Evolutionary conservation across 2,113 vertebrate species (phyloP), one percentile per base, ranked within the genome.

Genomic region (Apodemus sylvaticus): DNA sequence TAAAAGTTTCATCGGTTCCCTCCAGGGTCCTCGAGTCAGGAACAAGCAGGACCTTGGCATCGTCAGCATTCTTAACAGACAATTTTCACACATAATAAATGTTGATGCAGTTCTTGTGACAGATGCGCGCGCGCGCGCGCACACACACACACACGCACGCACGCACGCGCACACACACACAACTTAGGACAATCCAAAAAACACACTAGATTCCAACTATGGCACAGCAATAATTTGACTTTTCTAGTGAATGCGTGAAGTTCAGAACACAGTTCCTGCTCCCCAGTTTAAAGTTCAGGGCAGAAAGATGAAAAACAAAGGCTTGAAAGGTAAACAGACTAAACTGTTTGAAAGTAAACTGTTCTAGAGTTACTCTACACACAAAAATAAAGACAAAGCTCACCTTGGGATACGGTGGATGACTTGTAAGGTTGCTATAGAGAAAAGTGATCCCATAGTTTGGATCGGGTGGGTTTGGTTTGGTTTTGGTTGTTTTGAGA

Each of bases 311-410:
- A 3, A 93, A 94, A 64, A 45, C 88, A 96, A 93, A 81, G 2
- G 77, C 20, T 71, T 26, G 62, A 90, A 94, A 86, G 34, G n/a
- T n/a, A n/a, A n/a, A n/a, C n/a, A n/a, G n/a, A n/a, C n/a, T n/a
- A n/a, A n/a, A n/a, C n/a, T n/a, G n/a, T n/a, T n/a, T n/a, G 17
- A 89, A 91, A 90, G 78, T 51, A 96, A 36, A 17, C 66, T 16
- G 93, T 89, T 92, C 36, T 86, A 94, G 68, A 92, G 34, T 92
- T 85, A 12, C 76, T 82, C 20, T 95, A 76, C 19, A 74, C 85
- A 86, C 94, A 31, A 85, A 22, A 93, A 83, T 87, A 66, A 93
- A 86, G 83, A 77, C 34, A 78, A 88, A 92, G 6, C 8, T 88
- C 62, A 87, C 86, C 70, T 51, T 16, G 87, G 31, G 26, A 66